Evolutionary conservation across 2,797 vertebrate species (phyloP).

Genomic region (Xenentodon cancila): DNA sequence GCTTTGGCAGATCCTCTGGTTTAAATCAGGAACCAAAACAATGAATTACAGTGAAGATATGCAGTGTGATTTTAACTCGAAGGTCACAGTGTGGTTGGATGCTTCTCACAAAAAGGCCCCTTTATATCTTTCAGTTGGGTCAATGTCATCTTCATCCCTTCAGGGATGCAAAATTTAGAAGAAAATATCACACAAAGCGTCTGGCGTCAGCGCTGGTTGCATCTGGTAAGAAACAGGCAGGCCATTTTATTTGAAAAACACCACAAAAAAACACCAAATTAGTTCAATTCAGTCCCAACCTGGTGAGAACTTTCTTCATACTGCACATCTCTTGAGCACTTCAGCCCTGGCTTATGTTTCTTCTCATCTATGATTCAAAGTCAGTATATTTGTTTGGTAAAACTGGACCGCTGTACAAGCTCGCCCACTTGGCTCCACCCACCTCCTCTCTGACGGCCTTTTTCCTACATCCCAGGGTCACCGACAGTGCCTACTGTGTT

Average conservation of each 20-base stretch:
- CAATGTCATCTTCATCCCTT: conserved; percentile 22
- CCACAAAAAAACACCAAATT: conserved; percentile 6
- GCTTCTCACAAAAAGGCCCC: conserved; percentile 2
- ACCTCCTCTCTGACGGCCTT: conserved; percentile 53
- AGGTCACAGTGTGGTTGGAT: conserved; percentile 2
- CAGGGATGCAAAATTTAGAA: conserved; percentile 4
- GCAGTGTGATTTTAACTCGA: not conserved
- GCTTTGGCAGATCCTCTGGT: conserved; percentile 17
- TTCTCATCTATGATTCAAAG: no score
- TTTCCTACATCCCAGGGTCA: conserved; percentile 48
- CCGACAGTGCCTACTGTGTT: conserved; percentile 57
- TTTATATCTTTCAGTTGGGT: conserved; percentile 2
- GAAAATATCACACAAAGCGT: conserved; percentile 12
- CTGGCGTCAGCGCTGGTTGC: not conserved
- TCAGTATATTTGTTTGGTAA: conserved; percentile 6
- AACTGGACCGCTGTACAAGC: conserved; percentile 16
- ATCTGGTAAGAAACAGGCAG: conserved; percentile 9
- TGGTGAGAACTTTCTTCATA: no score
- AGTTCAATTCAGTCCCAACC: conserved; percentile 14
- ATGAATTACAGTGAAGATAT: conserved; percentile 4
- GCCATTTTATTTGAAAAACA: conserved; percentile 38
- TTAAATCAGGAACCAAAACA: conserved; percentile 13
- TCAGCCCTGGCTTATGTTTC: no score
- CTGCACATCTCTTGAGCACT: no score
- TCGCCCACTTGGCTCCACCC: conserved; percentile 13